phyloP scores from a whole-genome alignment of 2,888 invertebrate genomes.

The Trachelus troglodyta region DNA sequence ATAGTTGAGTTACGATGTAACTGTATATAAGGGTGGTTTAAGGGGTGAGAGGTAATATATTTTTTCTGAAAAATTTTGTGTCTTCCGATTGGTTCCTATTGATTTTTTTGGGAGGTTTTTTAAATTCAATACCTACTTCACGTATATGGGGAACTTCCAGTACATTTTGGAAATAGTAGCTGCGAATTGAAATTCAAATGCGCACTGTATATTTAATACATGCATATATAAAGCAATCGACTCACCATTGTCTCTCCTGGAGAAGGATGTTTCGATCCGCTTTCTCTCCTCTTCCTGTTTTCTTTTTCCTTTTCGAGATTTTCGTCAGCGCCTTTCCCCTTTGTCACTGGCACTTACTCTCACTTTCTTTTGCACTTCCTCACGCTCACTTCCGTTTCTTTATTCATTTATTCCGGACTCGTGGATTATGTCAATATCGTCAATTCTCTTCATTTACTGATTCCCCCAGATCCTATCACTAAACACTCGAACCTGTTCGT shows the following conservation, averaged over 20 bases:
- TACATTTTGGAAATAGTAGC: background rate
- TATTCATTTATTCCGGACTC: background rate
- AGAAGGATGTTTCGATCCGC: background rate
- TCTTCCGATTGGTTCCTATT: background rate
- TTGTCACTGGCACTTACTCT: background rate
- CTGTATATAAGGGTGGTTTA: too few species aligned
- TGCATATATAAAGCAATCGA: background rate
- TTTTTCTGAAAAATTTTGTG: background rate
- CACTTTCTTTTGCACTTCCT: background rate
- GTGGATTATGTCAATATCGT: background rate
- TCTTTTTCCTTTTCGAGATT: background rate
- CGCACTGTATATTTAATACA: background rate
- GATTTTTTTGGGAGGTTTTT: background rate
- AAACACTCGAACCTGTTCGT: slow-evolving; percentile 18
- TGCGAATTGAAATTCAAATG: background rate
- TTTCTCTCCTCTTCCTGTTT: background rate
- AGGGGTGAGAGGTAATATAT: background rate
- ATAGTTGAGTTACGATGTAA: too few species aligned
- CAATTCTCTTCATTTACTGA: background rate
- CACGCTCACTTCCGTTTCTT: background rate
- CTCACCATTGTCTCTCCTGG: background rate
- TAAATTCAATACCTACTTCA: background rate
- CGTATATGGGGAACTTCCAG: background rate
- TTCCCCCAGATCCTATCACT: slow-evolving; percentile 24
- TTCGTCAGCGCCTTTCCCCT: background rate